Conservation (phyloP, 2,797 vertebrate genomes). For the Tapera naevia region DNA sequence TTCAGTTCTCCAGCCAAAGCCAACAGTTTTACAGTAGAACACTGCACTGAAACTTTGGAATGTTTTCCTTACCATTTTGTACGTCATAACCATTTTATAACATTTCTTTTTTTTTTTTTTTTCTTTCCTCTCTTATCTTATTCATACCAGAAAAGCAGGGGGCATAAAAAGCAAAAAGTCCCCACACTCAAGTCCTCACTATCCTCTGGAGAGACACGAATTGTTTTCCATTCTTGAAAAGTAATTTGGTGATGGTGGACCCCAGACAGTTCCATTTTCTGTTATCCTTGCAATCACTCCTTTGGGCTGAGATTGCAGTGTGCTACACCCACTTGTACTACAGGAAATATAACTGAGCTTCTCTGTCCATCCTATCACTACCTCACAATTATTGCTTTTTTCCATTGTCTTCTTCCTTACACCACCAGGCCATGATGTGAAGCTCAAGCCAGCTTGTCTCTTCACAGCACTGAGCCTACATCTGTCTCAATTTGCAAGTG, state of each 20-base stretch:
- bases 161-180: not conserved
- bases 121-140: rapidly evolving
- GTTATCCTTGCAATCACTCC: not conserved
- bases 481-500: not conserved
- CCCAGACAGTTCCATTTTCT: not conserved
- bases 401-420: not conserved
- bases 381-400: no score
- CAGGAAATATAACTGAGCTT: rapidly evolving
- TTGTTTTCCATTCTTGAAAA: not conserved
- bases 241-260: not conserved
- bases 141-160: not conserved
- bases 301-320: not conserved
- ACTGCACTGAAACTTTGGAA: not conserved
- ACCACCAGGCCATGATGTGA: not conserved
- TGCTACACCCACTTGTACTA: not conserved
- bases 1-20: not conserved
- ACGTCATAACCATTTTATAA: not conserved
- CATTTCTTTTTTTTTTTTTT: not conserved
- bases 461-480: rapidly evolving
- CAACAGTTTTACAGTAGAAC: not conserved
- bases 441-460: not conserved
- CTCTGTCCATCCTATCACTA: not conserved
- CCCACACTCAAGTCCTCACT: not conserved
- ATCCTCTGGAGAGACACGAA: not conserved
- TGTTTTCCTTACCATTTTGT: not conserved